These are phyloP conservation scores for Asbolus verrucosus DNA, from an alignment of 1,140 invertebrate species.

Conservation along the genomic window DNA sequence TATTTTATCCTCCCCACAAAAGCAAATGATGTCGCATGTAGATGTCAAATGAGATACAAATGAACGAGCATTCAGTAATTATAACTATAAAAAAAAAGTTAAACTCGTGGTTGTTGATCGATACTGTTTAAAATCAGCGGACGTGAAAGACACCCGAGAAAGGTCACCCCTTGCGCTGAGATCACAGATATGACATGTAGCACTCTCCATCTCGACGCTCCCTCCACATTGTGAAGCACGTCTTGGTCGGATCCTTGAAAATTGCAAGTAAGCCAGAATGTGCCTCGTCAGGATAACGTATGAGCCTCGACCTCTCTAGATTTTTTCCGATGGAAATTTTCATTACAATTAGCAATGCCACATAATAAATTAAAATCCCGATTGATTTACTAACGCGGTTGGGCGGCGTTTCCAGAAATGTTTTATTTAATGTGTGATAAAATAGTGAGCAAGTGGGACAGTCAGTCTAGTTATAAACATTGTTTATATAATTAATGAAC, in stretches of 20 bases:
- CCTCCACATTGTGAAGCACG: conserved; percentile 6
- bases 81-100: no score
- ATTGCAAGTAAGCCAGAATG: conserved; percentile 31
- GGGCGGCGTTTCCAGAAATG: conserved; percentile 14
- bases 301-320: neutral
- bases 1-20: no score
- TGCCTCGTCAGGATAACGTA: conserved; percentile 7
- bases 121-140: conserved; percentile 28
- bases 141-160: neutral
- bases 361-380: conserved; percentile 12
- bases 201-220: neutral
- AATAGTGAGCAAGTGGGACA: conserved; percentile 1
- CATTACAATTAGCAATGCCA: no score
- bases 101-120: conserved; percentile 2
- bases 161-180: conserved; percentile 34
- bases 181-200: conserved; percentile 22
- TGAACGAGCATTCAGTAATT: neutral
- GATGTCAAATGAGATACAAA: no score
- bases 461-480: neutral
- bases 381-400: conserved; percentile 19
- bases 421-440: conserved; percentile 28
- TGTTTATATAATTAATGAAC: conserved; percentile 39
- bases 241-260: conserved; percentile 27
- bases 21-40: no score
- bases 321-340: no score